Conservation (phyloP, 2,888 invertebrate genomes). For the Neelides folsomi region DNA sequence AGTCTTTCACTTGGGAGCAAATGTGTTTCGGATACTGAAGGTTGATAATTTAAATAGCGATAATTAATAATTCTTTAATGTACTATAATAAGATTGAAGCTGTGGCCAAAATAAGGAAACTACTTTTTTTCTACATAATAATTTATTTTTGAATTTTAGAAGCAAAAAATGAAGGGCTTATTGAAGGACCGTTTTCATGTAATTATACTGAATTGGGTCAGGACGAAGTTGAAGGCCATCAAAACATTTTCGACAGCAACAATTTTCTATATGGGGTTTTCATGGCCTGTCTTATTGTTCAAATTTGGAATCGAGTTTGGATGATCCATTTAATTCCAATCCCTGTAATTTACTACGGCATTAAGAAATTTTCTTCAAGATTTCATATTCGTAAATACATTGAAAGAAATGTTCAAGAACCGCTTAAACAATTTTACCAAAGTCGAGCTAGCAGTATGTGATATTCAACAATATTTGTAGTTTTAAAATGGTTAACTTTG, state of each 20-base stretch:
- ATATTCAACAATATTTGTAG: too few relatives aligned
- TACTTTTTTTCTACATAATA: too few relatives aligned
- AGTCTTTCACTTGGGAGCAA: too few relatives aligned
- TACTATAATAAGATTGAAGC: too few relatives aligned
- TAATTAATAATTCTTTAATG: too few relatives aligned
- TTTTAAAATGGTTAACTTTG: not conserved
- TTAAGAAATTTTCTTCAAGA: conserved; percentile 39
- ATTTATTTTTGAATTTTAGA: too few relatives aligned
- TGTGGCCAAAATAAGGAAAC: too few relatives aligned
- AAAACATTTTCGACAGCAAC: conserved; percentile 47
- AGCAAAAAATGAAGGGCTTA: too few relatives aligned
- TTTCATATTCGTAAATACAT: conserved; percentile 19
- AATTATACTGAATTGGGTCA: conserved; percentile 7
- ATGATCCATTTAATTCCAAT: conserved; percentile 61
- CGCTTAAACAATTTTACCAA: not conserved
- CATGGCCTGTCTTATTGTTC: conserved; percentile 67
- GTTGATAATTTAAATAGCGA: too few relatives aligned
- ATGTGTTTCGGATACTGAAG: too few relatives aligned
- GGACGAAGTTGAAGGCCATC: conserved; percentile 36
- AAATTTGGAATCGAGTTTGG: conserved; percentile 78
- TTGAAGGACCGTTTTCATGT: too few relatives aligned
- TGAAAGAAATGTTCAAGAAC: conserved; percentile 9
- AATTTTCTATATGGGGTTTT: conserved; percentile 62
- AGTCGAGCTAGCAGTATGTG: too few relatives aligned
- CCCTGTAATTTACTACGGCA: conserved; percentile 57